These are phyloP conservation scores for Cavia aperea DNA, from an alignment of 2,113 vertebrate species.

Conservation along the genomic window DNA sequence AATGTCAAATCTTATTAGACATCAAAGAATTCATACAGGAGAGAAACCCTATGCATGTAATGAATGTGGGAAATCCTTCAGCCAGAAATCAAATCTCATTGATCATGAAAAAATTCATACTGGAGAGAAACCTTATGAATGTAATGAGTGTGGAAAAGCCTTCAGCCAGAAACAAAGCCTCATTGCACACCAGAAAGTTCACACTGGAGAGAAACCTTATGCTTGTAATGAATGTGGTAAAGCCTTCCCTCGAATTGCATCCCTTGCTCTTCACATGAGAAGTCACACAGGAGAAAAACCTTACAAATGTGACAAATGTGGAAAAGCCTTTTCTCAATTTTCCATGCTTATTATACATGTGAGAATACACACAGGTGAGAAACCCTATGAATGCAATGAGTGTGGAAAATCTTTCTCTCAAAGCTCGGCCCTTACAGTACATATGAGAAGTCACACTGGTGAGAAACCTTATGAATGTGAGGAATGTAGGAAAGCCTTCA, in stretches of 20 bases:
- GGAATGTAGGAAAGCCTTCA: constrained; percentile 67
- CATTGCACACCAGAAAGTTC: constrained; percentile 64
- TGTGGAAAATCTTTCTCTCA: constrained; percentile 68
- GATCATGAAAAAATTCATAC: constrained; percentile 68
- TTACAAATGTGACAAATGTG: constrained; percentile 68
- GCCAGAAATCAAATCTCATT: constrained; percentile 63
- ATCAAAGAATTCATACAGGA: constrained; percentile 68
- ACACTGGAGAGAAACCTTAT: constrained; percentile 66
- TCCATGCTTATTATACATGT: constrained; percentile 69
- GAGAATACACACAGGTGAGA: constrained; percentile 68
- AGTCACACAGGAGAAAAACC: constrained; percentile 70
- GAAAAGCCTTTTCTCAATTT: constrained; percentile 65
- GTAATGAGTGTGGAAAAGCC: constrained; percentile 58
- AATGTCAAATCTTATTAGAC: constrained; percentile 68
- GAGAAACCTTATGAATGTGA: constrained; percentile 68
- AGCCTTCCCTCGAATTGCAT: constrained; percentile 64
- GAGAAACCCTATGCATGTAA: constrained; percentile 68
- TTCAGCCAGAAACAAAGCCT: constrained; percentile 68
- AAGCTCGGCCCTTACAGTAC: constrained; percentile 66
- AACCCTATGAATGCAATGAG: constrained; percentile 65
- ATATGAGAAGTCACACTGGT: constrained; percentile 64
- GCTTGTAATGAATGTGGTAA: constrained; percentile 68
- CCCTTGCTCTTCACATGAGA: constrained; percentile 65
- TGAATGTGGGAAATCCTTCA: constrained; percentile 67
- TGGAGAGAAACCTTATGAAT: constrained; percentile 66